Evolutionary conservation across 2,113 vertebrate genomes (phyloP).

Genomic region (Sterrhoptilus dennistouni): DNA sequence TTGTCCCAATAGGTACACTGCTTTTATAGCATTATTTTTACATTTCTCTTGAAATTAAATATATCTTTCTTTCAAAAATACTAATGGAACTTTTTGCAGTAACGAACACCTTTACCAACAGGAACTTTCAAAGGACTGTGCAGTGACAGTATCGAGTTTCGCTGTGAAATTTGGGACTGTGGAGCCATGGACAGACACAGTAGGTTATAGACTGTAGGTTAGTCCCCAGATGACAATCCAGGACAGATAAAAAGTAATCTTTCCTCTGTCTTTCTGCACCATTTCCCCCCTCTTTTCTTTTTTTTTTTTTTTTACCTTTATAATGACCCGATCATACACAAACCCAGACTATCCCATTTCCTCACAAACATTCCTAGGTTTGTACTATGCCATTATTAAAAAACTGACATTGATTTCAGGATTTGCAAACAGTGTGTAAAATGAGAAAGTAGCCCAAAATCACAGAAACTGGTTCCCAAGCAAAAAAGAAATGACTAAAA

Average conservation of each 20-base stretch:
- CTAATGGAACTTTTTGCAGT: background rate
- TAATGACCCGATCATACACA: background rate
- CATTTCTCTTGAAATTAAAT: background rate
- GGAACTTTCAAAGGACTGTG: background rate
- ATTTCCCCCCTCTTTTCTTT: background rate
- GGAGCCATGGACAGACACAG: background rate
- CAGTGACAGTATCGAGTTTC: background rate
- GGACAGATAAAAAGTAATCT: background rate
- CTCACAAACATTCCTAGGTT: background rate
- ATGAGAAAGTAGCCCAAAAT: background rate
- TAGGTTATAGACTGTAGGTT: background rate
- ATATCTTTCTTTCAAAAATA: background rate
- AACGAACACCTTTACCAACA: background rate
- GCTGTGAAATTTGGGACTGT: slow-evolving; percentile 2
- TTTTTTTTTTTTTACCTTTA: background rate
- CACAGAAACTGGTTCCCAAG: background rate
- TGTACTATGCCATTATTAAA: background rate
- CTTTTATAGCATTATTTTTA: background rate
- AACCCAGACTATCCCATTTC: background rate
- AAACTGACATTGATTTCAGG: background rate
- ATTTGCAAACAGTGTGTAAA: background rate
- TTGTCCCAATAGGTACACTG: background rate
- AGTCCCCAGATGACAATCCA: background rate
- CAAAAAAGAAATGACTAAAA: background rate
- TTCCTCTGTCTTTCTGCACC: background rate